These are phyloP conservation scores for Harpalus rubripes DNA, from an alignment of 2,888 invertebrate genomes.

Conservation along the genomic window DNA sequence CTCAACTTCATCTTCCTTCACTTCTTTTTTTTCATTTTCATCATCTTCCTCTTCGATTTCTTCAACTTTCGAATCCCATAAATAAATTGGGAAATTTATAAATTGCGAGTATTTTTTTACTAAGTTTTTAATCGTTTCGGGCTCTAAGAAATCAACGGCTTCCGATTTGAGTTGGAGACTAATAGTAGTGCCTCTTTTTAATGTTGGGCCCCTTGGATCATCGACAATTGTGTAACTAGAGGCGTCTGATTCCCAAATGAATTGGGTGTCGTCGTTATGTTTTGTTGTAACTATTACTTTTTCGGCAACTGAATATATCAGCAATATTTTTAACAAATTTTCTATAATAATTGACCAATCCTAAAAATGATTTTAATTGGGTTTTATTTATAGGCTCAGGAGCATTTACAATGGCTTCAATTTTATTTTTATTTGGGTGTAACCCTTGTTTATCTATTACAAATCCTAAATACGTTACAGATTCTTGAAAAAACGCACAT, in stretches of 20 bases:
- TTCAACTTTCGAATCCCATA: constrained; percentile 90
- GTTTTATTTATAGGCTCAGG: too few relatives aligned
- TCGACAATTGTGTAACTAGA: constrained; percentile 91
- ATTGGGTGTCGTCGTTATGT: constrained; percentile 93
- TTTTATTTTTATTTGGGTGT: too few relatives aligned
- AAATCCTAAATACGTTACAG: too few relatives aligned
- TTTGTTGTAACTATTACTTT: constrained; percentile 97
- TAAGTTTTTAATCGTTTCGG: constrained; percentile 92
- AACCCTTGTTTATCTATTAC: too few relatives aligned
- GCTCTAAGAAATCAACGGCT: constrained; percentile 96
- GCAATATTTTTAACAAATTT: too few relatives aligned
- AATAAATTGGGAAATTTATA: constrained; percentile 98
- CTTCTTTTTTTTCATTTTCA: constrained; percentile 79
- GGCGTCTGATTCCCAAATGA: constrained; percentile 99
- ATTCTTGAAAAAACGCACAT: too few relatives aligned
- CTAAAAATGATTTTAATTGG: too few relatives aligned
- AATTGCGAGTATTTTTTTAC: constrained; percentile 99
- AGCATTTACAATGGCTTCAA: too few relatives aligned
- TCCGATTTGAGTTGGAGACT: constrained; percentile 97
- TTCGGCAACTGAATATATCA: constrained; percentile 89
- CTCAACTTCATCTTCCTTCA: constrained; percentile 78
- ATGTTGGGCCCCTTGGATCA: constrained; percentile 96
- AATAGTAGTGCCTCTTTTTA: constrained; percentile 85
- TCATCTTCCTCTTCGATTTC: constrained; percentile 86
- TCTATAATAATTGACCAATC: too few relatives aligned